phyloP scores from a whole-genome alignment of 2,797 vertebrate genomes.

The Rhinogobio ventralis region DNA sequence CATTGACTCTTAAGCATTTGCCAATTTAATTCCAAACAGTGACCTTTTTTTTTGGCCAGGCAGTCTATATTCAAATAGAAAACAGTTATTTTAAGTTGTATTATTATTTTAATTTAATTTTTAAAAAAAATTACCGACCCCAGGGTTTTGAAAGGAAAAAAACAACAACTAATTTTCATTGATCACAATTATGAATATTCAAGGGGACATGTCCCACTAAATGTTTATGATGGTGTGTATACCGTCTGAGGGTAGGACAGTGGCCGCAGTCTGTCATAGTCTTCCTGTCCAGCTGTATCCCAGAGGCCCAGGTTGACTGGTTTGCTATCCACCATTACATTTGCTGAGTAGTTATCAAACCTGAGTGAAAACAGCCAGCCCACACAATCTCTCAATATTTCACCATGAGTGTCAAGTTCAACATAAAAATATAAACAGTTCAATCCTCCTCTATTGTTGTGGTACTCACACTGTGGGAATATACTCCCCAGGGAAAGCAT shows the following conservation, averaged over 20 bases:
- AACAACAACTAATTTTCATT: no score
- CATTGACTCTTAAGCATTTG: no score
- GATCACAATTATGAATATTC: background rate
- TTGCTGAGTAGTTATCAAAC: slow-evolving; percentile 91
- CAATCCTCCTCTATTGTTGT: background rate
- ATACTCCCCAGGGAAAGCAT: slow-evolving; percentile 91
- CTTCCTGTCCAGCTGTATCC: slow-evolving; percentile 91
- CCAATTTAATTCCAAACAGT: no score
- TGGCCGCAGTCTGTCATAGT: slow-evolving; percentile 87
- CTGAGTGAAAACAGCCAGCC: slow-evolving; percentile 63
- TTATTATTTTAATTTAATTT: background rate
- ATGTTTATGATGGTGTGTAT: slow-evolving; percentile 24
- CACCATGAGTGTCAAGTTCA: background rate
- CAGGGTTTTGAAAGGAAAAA: no score
- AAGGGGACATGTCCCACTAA: background rate
- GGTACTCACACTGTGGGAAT: slow-evolving; percentile 90
- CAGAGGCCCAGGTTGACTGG: slow-evolving; percentile 89
- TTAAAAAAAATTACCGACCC: no score
- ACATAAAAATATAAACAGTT: background rate
- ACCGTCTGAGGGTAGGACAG: slow-evolving; percentile 90
- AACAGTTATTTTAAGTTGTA: background rate
- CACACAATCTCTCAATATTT: slow-evolving; percentile 35
- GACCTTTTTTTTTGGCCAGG: no score
- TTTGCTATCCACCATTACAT: slow-evolving; percentile 92
- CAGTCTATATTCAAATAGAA: background rate